Evolutionary conservation across 2,888 invertebrate genomes (phyloP), one percentile per base, ranked within the genome.

Genomic region (Erynnis tages): DNA sequence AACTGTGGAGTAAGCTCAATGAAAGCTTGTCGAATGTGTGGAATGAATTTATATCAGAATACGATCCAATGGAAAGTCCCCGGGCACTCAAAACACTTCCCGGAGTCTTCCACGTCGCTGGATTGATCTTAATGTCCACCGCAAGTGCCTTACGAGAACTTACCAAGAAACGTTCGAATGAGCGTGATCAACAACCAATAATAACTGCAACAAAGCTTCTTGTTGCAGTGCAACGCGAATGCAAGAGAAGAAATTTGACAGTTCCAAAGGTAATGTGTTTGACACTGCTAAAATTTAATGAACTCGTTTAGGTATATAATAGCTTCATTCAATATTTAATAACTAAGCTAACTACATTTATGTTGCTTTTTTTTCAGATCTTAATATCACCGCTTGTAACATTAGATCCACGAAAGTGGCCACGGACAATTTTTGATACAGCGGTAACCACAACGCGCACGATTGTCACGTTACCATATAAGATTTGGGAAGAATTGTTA

Each of bases 21-120:
- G 93, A 94, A 62, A 92, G 92, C 54, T 77, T 94, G 23, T 92
- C 93, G 11, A 95, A 95, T 62, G 88, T 91, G 13, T 96, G 95
- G 95, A 95, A 95, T 67, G 94, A 95, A 65, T 95, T 95, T 61
- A 91, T 95, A 4, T 93, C 93, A 16, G 93, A 93, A 65, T 94
- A 94, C 59, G 96, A 96, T 71, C 95, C 95, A 0, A 81, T 93
- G 3, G 95, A 95, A 71, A 92, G 93, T 50, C 93, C 94, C 0
- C 88, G 92, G 54, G 88, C 93, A 0, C 69, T 92, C 10, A 93
- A 93, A 65, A 90, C 89, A 4, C 72, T 90, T 13, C 92, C 93
- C 0, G 91, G 91, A 4, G 75, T 91, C 0, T 91, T 91, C 44
- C 91, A 92, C 58, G 92, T 93, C 17, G 69, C 91, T 1, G 93